Percentiles rank a stretch among this genome's conserved stretches.
Evolutionary conservation across 35 echinoderm and acorn worm genomes (phyloP).

Genomic region (Heliocidaris tuberculata): DNA sequence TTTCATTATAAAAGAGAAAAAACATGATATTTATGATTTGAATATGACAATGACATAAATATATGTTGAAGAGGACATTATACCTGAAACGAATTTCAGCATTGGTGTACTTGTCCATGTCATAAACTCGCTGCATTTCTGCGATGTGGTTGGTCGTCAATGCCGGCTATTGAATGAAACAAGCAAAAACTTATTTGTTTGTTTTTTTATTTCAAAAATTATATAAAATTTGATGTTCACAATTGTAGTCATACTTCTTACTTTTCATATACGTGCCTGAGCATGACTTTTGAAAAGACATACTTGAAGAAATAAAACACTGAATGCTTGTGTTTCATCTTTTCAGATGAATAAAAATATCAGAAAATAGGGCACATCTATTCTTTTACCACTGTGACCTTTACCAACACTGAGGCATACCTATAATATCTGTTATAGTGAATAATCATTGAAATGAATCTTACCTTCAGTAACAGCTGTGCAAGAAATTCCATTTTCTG

Average conservation of each 20-base stretch:
- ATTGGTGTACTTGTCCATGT: conserved; percentile 68
- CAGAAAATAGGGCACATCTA: not conserved
- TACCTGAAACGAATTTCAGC: conserved; percentile 94
- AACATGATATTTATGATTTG: not conserved
- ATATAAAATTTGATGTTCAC: too few relatives aligned
- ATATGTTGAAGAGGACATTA: not conserved
- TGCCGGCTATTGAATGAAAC: conserved; percentile 41
- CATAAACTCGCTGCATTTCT: conserved; percentile 74
- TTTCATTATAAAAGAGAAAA: too few relatives aligned
- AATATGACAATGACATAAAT: not conserved
- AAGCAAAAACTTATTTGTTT: not conserved
- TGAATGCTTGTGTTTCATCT: not conserved
- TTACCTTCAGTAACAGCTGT: conserved; percentile 76
- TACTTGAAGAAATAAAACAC: not conserved
- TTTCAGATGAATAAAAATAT: not conserved
- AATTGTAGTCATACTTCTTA: too few relatives aligned
- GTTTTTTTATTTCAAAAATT: too few relatives aligned
- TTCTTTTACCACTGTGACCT: not conserved
- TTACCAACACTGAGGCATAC: not conserved
- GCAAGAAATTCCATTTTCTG: conserved; percentile 81
- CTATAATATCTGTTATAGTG: too few relatives aligned
- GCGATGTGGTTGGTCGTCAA: conserved; percentile 50
- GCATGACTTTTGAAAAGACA: too few relatives aligned
- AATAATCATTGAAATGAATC: not conserved
- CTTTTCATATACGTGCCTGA: too few relatives aligned